Conservation (phyloP, 2,797 vertebrate species). For the Mastacembelus armatus region DNA sequence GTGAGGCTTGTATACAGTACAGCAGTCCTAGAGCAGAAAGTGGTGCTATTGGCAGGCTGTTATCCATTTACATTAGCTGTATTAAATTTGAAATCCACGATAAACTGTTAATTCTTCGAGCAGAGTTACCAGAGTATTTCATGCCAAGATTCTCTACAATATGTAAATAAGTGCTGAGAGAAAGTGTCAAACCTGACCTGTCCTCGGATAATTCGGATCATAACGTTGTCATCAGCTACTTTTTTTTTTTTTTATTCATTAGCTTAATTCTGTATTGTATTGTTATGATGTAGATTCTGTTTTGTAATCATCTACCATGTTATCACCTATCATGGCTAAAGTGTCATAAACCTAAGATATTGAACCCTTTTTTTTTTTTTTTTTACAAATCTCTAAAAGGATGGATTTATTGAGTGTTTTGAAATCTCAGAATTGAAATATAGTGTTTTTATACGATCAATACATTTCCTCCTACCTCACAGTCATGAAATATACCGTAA, state of each 20-base stretch:
- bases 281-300: too few species aligned
- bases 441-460: neutral
- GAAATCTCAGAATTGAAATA: constrained; percentile 15
- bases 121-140: constrained; percentile 55
- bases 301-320: too few species aligned
- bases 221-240: neutral
- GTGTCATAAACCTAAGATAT: too few species aligned
- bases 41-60: constrained; percentile 38
- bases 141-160: constrained; percentile 18
- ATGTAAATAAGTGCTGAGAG: constrained; percentile 22
- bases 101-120: constrained; percentile 64
- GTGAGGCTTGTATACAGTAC: constrained; percentile 1
- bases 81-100: constrained; percentile 64
- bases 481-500: neutral
- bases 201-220: neutral
- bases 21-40: constrained; percentile 22
- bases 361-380: neutral
- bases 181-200: neutral
- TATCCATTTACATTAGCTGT: constrained; percentile 64
- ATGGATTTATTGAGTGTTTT: constrained; percentile 17
- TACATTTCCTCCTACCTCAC: constrained; percentile 19
- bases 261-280: constrained; percentile 1
- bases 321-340: too few species aligned
- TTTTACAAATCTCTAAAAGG: neutral
- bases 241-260: neutral